phyloP scores from a whole-genome alignment of 2,888 invertebrate genomes.

The Suillia variegata region DNA sequence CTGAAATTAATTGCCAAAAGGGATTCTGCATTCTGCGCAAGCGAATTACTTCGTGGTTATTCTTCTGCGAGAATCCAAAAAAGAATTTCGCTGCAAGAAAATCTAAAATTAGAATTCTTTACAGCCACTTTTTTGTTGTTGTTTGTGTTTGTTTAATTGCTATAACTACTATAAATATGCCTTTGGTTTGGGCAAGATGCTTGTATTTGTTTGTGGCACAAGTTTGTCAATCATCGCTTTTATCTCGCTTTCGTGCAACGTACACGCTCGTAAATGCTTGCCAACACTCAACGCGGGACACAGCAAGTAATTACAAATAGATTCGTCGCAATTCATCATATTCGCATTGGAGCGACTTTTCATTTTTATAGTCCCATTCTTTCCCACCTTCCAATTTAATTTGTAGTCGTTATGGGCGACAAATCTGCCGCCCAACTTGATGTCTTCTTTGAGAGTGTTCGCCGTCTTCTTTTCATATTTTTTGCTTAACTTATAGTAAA shows the following conservation, averaged over 20 bases:
- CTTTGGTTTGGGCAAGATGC: too few species aligned
- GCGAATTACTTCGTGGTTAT: too few species aligned
- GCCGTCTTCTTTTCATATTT: slow-evolving; percentile 14
- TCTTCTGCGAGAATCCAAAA: neutral
- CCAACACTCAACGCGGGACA: neutral
- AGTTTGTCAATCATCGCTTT: slow-evolving; percentile 27
- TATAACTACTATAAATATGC: too few species aligned
- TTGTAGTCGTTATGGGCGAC: slow-evolving; percentile 26
- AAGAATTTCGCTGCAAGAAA: too few species aligned
- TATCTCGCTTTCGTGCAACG: neutral
- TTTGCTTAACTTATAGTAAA: slow-evolving; percentile 27
- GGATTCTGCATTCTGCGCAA: too few species aligned
- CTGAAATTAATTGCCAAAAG: too few species aligned
- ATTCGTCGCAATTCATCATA: slow-evolving; percentile 20
- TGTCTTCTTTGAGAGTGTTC: slow-evolving; percentile 21
- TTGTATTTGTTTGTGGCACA: slow-evolving; percentile 1
- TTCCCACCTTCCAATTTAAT: slow-evolving; percentile 23
- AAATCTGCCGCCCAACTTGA: slow-evolving; percentile 22
- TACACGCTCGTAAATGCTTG: neutral
- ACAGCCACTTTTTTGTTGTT: too few species aligned
- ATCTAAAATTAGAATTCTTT: too few species aligned
- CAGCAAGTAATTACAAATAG: slow-evolving; percentile 25
- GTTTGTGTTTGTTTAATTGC: too few species aligned
- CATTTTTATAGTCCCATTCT: too few species aligned
- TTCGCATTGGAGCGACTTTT: neutral